Base-by-base conservation (phyloP, 2,888 invertebrate genomes). In the Adelognathus sp. region DNA sequence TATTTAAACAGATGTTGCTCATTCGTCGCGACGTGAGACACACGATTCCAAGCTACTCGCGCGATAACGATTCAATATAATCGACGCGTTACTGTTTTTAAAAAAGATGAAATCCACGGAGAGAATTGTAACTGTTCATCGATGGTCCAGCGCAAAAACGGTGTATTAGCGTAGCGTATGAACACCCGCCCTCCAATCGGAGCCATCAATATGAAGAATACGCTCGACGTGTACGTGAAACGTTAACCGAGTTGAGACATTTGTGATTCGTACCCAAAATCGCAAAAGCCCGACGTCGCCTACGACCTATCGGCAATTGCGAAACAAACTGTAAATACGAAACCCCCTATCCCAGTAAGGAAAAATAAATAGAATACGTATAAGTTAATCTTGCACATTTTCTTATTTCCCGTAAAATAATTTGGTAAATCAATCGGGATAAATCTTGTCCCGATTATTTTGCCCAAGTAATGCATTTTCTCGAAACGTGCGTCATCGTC, bases 331-430 rank as follows among this genome's bases (percentile, higher is more conserved):
- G 80, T 80, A 82, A 18, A 69, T 69, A 69, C 5, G 73, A 7
- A 41, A 14, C 46, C 11, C 11, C 21, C 18, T 9, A 9, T 9
- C 3, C 21, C 21, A 2, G 2, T 21, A 82, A 82, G 11, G n/a
- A 18, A 46, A 50, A 24, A 50, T 24, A 58, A 76, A 52, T 61
- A 79, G 58, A 63, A 58, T 56, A 31, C 69, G 44, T 79, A 77
- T 56, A 31, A n/a, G 24, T 50, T 24, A 50, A 44, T 81, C 69
- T 73, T 78, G 60, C 60, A 69, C 77, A 71, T 66, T 66, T 72
- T 58, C 54, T 66, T 72, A 66, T 27, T n/a, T 79, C 14, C 83
- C 81, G 78, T 80, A 85, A 85, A 84, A 86, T 85, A 84, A 70
- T 76, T 76, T 73, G 56, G 21, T 76, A 71, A 78, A 66, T 63